Percentiles rank a stretch among this genome's conserved stretches.
Evolutionary conservation across 2,888 invertebrate genomes (phyloP).

Genomic region (Eretmocerus hayati): DNA sequence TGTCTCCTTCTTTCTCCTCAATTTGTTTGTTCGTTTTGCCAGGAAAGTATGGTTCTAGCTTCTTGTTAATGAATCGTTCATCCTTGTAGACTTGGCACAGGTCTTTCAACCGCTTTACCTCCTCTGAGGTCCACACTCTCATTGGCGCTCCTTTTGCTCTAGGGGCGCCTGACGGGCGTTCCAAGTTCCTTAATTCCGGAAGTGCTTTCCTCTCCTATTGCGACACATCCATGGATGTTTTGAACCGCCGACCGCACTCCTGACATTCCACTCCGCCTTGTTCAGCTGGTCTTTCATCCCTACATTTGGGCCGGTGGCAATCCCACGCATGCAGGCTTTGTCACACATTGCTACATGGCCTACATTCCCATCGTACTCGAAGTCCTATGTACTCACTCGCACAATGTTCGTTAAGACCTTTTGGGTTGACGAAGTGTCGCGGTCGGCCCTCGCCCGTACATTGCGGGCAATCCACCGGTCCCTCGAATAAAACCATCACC

Average conservation of each 20-base stretch:
- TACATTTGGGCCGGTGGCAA: background rate
- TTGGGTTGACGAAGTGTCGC: too few species aligned
- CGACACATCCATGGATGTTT: background rate
- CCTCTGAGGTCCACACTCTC: background rate
- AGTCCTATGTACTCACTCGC: too few species aligned
- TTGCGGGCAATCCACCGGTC: too few species aligned
- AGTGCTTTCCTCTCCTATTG: constrained; percentile 2
- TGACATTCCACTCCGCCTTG: background rate
- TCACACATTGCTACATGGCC: too few species aligned
- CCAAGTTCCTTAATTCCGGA: background rate
- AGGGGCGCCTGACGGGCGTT: background rate
- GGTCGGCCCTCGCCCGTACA: too few species aligned
- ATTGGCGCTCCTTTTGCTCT: background rate
- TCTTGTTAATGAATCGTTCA: background rate
- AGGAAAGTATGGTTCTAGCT: background rate
- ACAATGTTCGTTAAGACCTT: too few species aligned
- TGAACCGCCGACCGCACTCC: background rate
- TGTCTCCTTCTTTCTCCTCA: background rate
- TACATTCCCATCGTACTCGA: too few species aligned
- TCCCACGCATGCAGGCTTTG: background rate
- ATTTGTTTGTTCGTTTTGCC: background rate
- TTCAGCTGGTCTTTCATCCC: background rate
- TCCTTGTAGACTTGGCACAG: background rate
- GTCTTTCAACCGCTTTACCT: background rate
- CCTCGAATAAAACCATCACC: too few species aligned